phyloP scores from a whole-genome alignment of 2,797 vertebrate genomes.

The Rachycentron canadum region DNA sequence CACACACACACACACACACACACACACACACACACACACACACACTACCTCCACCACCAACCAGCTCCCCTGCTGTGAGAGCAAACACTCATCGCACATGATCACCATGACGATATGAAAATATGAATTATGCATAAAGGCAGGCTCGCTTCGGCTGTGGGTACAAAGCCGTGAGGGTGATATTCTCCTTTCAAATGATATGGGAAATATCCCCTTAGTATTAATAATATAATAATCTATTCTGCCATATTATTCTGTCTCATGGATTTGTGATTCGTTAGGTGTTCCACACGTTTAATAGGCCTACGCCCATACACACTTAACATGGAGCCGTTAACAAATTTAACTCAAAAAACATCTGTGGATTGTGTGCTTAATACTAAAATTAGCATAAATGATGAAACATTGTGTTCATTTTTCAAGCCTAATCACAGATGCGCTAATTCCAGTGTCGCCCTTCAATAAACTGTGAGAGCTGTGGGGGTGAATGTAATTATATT shows the following conservation, averaged over 20 bases:
- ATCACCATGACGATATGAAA: conserved; percentile 84
- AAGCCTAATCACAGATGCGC: conserved; percentile 50
- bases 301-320: not conserved
- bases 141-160: conserved; percentile 74
- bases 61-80: conserved; percentile 76
- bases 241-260: conserved; percentile 53
- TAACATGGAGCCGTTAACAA: conserved; percentile 25
- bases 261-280: conserved; percentile 50
- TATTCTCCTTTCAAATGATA: conserved; percentile 75
- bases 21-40: conserved; percentile 31
- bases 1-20: conserved; percentile 30
- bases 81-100: conserved; percentile 79
- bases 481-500: conserved; percentile 65
- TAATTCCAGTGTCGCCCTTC: conserved; percentile 45
- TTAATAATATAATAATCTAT: conserved; percentile 79
- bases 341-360: conserved; percentile 46
- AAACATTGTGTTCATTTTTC: conserved; percentile 43
- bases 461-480: conserved; percentile 38
- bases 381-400: conserved; percentile 50
- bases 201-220: conserved; percentile 77
- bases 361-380: conserved; percentile 36
- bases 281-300: conserved; percentile 30
- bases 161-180: conserved; percentile 80
- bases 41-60: conserved; percentile 44
- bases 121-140: conserved; percentile 84